phyloP scores from a whole-genome alignment of 2,113 vertebrate species.

The Platichthys flesus region DNA sequence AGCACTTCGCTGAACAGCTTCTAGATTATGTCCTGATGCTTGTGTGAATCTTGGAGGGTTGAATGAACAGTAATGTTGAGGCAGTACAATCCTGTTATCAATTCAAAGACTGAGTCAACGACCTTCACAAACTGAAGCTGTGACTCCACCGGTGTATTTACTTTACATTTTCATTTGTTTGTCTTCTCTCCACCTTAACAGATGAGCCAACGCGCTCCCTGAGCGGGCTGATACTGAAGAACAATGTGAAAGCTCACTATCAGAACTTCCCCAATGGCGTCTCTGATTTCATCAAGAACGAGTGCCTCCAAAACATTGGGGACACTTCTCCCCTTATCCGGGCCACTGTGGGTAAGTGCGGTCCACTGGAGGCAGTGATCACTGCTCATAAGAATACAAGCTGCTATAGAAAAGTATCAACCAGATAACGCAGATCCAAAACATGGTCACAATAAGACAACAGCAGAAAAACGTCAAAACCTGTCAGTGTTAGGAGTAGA shows the following conservation, averaged over 20 bases:
- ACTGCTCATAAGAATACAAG: background rate
- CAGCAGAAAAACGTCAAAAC: no score
- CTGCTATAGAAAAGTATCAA: background rate
- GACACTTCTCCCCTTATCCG: conserved; percentile 96
- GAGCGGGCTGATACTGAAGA: conserved; percentile 96
- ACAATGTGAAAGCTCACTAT: conserved; percentile 98
- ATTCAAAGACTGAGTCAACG: conserved; percentile 1
- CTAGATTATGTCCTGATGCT: background rate
- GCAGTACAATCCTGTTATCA: background rate
- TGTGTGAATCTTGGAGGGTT: background rate
- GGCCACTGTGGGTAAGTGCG: conserved; percentile 94
- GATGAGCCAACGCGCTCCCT: conserved; percentile 97
- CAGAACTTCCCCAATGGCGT: conserved; percentile 96
- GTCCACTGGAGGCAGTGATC: background rate
- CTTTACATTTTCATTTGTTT: background rate
- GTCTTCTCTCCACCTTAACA: conserved; percentile 53
- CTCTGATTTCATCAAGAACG: conserved; percentile 96
- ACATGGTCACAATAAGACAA: background rate
- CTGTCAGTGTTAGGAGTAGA: no score
- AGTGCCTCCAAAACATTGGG: conserved; percentile 96
- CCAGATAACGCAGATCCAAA: no score
- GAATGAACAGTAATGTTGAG: background rate
- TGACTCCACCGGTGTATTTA: background rate
- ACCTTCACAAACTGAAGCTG: background rate
- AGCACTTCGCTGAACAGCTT: background rate